Evolutionary conservation across 2,888 invertebrate genomes (phyloP).

Genomic region (Pegoplata infirma): DNA sequence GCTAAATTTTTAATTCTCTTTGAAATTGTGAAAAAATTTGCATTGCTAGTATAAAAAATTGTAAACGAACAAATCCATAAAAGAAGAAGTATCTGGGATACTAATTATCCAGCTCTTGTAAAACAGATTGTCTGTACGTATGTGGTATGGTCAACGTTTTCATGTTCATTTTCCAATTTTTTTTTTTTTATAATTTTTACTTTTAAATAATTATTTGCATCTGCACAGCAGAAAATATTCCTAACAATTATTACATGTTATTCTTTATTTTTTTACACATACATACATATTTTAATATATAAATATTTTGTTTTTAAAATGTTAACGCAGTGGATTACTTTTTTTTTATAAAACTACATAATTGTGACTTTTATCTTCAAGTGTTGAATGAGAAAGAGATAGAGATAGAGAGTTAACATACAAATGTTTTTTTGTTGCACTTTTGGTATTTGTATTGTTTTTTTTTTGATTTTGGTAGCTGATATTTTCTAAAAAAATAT

Average conservation of each 20-base stretch:
- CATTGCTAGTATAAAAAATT: too few relatives aligned
- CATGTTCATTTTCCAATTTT: too few relatives aligned
- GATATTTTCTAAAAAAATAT: too few relatives aligned
- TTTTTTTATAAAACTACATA: constrained; percentile 51
- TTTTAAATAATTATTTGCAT: constrained; percentile 71
- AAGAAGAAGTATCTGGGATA: too few relatives aligned
- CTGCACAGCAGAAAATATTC: constrained; percentile 74
- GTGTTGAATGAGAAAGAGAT: constrained; percentile 23
- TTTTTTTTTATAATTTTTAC: constrained; percentile 15
- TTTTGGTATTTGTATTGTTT: too few relatives aligned
- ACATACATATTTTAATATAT: background rate
- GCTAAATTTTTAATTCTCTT: too few relatives aligned
- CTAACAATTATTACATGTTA: constrained; percentile 54
- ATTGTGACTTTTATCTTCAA: constrained; percentile 53
- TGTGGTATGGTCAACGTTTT: background rate
- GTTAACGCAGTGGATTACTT: constrained; percentile 52
- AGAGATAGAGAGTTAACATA: constrained; percentile 2
- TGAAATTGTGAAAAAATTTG: too few relatives aligned
- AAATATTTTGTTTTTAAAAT: constrained; percentile 43
- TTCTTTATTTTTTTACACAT: constrained; percentile 45
- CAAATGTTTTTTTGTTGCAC: too few relatives aligned
- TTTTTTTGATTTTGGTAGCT: too few relatives aligned
- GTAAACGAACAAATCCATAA: too few relatives aligned
- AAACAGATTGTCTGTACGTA: constrained; percentile 3
- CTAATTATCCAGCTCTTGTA: too few relatives aligned